These are phyloP conservation scores for Myodes glareolus DNA, from an alignment of 2,113 vertebrate species.

Conservation along the genomic window DNA sequence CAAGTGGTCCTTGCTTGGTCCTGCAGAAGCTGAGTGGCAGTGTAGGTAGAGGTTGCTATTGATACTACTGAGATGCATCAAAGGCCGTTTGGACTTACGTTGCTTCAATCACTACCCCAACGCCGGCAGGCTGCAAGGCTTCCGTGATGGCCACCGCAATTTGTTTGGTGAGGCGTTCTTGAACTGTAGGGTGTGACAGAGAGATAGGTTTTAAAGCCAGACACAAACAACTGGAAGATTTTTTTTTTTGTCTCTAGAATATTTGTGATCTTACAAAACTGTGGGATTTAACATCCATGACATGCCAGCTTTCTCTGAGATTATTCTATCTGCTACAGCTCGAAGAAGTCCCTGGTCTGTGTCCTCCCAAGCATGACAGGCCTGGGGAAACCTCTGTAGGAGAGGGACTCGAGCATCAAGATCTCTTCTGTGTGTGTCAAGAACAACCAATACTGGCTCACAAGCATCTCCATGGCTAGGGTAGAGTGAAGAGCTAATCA, in stretches of 20 bases:
- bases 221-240: neutral
- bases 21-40: neutral
- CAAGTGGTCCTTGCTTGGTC: neutral
- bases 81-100: conserved; percentile 88
- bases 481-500: neutral
- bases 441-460: neutral
- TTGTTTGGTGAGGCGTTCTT: conserved; percentile 98
- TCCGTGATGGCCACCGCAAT: conserved; percentile 98
- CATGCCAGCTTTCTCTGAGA: neutral
- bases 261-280: conserved; percentile 26
- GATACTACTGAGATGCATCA: rapidly evolving
- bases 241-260: neutral
- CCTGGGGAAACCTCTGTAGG: neutral
- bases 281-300: neutral
- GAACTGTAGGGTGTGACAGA: conserved; percentile 88
- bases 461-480: neutral
- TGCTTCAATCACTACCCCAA: conserved; percentile 96
- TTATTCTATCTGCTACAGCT: neutral
- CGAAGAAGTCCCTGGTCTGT: neutral
- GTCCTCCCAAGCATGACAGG: neutral
- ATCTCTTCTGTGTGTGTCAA: neutral
- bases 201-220: neutral
- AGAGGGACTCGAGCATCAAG: neutral
- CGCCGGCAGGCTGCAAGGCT: conserved; percentile 95
- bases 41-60: neutral